Evolutionary conservation across 2,888 invertebrate genomes (phyloP).

Genomic region (Tenodera sinensis): DNA sequence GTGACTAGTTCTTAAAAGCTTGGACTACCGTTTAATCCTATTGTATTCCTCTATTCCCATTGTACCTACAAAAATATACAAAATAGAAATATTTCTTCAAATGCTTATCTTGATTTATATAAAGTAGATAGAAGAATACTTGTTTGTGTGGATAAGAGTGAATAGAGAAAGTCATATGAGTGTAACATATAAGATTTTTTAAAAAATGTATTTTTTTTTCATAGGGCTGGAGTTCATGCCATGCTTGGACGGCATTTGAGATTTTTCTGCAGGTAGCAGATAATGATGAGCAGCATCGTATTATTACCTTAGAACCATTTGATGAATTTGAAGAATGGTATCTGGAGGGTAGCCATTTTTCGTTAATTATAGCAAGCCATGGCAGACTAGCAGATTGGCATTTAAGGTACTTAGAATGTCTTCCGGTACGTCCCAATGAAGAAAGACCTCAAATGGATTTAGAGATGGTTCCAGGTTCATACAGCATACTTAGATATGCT

Average conservation of each 20-base stretch:
- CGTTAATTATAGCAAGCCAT: conserved; percentile 42
- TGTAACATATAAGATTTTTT: too few species aligned
- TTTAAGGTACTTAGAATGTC: neutral
- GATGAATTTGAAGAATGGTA: conserved; percentile 52
- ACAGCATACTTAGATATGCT: conserved; percentile 15
- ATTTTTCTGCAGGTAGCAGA: conserved; percentile 40
- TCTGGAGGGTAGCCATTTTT: conserved; percentile 49
- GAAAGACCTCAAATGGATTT: neutral
- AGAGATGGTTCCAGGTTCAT: neutral
- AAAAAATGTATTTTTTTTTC: too few species aligned
- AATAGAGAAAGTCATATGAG: too few species aligned
- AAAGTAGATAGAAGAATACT: too few species aligned
- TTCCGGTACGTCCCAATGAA: neutral
- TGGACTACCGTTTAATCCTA: too few species aligned
- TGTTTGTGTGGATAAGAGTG: too few species aligned
- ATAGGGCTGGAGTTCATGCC: conserved; percentile 34
- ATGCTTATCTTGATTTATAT: too few species aligned
- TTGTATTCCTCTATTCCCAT: too few species aligned
- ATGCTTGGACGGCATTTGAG: conserved; percentile 35
- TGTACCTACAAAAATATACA: too few species aligned
- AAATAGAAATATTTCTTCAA: too few species aligned
- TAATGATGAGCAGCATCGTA: conserved; percentile 39
- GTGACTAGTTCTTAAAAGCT: too few species aligned
- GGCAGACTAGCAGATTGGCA: conserved; percentile 21
- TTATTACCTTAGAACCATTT: conserved; percentile 46